Evolutionary conservation across 2,888 invertebrate genomes (phyloP).

Genomic region (Conus canariensis): DNA sequence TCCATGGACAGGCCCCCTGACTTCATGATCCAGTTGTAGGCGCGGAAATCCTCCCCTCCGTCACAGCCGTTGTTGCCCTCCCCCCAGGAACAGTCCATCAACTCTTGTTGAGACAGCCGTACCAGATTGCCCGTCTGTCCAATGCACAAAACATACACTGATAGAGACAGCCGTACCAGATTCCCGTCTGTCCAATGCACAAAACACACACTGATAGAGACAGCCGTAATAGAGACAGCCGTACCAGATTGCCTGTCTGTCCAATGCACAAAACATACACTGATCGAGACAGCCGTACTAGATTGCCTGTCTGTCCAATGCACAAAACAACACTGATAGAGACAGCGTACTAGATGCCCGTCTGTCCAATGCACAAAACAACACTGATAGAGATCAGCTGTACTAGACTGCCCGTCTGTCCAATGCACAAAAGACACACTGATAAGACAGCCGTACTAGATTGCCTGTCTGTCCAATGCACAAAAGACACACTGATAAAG

Average conservation of each 20-base stretch:
- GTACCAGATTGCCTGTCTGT: constrained; percentile 84
- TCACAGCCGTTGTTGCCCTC: constrained; percentile 95
- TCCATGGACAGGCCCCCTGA: constrained; percentile 93
- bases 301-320: no score
- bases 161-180: neutral
- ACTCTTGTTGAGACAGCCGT: constrained; percentile 93
- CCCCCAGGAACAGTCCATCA: constrained; percentile 98
- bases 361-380: no score
- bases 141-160: neutral
- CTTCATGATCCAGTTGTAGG: constrained; percentile 95
- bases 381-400: constrained; percentile 79
- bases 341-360: constrained; percentile 82
- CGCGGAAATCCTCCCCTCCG: constrained; percentile 97
- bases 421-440: no score
- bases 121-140: constrained; percentile 84
- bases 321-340: constrained; percentile 71
- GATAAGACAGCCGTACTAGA: constrained; percentile 85
- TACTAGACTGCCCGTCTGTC: no score
- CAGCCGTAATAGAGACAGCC: constrained; percentile 87
- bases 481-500: constrained; percentile 79
- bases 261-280: neutral
- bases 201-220: neutral
- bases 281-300: neutral
- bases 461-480: no score
- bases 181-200: neutral